Evolutionary conservation across 2,797 vertebrate species (phyloP).

Genomic region (Melanotaenia boesemani): DNA sequence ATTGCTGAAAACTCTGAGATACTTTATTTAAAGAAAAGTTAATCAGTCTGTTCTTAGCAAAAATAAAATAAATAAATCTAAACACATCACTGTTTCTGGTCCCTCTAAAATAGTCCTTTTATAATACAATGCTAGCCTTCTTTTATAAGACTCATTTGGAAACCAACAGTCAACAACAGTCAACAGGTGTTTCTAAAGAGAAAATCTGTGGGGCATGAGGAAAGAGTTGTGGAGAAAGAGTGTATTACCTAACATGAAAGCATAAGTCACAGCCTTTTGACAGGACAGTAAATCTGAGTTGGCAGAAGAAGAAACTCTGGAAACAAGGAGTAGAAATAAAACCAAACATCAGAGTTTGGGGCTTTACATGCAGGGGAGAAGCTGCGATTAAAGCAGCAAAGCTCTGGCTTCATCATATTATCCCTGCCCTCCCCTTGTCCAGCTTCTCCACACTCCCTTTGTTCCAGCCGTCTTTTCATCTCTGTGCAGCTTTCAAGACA

Average conservation of each 20-base stretch:
- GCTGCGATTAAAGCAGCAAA: conserved; percentile 72
- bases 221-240: conserved; percentile 1
- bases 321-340: conserved; percentile 41
- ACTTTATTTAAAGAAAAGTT: neutral
- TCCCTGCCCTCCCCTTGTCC: conserved; percentile 74
- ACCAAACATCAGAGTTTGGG: conserved; percentile 51
- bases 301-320: conserved; percentile 17
- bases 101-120: neutral
- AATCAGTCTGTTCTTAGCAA: neutral
- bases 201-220: neutral
- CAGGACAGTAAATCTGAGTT: conserved; percentile 17
- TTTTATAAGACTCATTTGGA: neutral
- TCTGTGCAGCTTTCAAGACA: conserved; percentile 81
- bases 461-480: conserved; percentile 83
- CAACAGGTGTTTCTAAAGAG: conserved; percentile 23
- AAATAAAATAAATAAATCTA: neutral
- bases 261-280: neutral
- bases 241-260: conserved; percentile 13
- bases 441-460: conserved; percentile 79
- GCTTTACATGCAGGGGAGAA: conserved; percentile 49
- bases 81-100: neutral
- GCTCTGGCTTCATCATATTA: conserved; percentile 80
- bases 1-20: neutral
- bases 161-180: conserved; percentile 7
- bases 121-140: neutral